phyloP scores from a whole-genome alignment of 2,888 invertebrate genomes.

The Xiphydria camelus region DNA sequence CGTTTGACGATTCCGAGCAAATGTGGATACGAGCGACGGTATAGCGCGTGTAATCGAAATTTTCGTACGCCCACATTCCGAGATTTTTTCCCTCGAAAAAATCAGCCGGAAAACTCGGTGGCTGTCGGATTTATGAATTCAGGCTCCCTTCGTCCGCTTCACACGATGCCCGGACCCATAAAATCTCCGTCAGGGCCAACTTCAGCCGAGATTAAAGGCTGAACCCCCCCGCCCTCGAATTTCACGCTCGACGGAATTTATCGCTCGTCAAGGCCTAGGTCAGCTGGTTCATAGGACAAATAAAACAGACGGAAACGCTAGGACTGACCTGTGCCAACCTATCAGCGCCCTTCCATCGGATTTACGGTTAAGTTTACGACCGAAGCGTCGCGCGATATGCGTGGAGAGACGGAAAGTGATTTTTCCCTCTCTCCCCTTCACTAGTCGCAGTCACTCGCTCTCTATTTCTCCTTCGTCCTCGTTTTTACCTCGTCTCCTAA shows the following conservation, averaged over 20 bases:
- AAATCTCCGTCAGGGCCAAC: slow-evolving; percentile 28
- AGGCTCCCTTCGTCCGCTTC: no score
- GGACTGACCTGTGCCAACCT: slow-evolving; percentile 26
- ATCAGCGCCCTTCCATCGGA: background rate
- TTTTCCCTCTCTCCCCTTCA: slow-evolving; percentile 18
- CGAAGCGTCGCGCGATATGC: no score
- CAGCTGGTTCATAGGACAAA: background rate
- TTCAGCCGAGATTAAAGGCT: slow-evolving; percentile 27
- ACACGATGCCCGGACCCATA: no score
- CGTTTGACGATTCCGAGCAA: no score
- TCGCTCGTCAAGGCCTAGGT: slow-evolving; percentile 1
- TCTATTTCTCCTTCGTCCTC: slow-evolving; percentile 9
- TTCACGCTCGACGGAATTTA: slow-evolving; percentile 2
- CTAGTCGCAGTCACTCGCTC: no score
- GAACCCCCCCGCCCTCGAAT: background rate
- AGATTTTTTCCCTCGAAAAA: no score
- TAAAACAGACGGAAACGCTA: slow-evolving; percentile 2
- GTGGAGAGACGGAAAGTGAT: no score
- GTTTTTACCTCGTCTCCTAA: slow-evolving; percentile 6
- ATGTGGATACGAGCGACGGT: no score
- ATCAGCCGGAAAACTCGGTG: no score
- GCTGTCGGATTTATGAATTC: no score
- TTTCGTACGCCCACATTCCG: no score
- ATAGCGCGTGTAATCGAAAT: no score
- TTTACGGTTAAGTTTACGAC: background rate